Conservation (phyloP, 2,797 vertebrate species). For the Coracias cyanogaster region DNA sequence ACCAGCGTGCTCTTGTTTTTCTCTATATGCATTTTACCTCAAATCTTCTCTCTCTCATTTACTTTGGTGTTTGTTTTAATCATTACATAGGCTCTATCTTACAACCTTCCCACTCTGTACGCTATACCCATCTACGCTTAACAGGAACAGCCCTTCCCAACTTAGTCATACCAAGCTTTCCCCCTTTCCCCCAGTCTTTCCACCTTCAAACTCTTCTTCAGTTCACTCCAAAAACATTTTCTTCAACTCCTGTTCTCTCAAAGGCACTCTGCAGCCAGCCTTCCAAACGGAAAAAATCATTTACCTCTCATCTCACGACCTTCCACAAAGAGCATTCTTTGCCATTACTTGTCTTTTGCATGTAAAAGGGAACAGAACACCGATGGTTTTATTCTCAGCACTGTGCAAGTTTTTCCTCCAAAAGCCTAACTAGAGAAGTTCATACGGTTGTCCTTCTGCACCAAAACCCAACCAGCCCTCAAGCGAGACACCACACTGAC, state of each 20-base stretch:
- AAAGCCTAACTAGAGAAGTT: neutral
- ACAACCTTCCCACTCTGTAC: fast-evolving
- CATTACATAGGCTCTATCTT: neutral
- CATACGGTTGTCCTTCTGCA: neutral
- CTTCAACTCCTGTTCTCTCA: neutral
- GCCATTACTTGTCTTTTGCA: neutral
- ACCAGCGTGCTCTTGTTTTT: neutral
- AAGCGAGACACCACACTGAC: neutral
- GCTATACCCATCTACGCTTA: neutral
- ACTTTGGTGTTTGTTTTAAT: neutral
- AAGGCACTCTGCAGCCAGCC: neutral
- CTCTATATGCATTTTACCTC: neutral
- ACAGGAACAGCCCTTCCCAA: neutral
- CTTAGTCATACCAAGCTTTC: neutral
- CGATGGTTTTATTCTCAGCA: neutral
- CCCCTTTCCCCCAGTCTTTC: neutral
- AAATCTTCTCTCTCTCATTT: neutral
- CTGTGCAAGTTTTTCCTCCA: neutral
- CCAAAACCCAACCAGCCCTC: neutral
- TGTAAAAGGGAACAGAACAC: neutral
- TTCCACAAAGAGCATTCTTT: neutral
- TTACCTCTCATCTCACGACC: neutral
- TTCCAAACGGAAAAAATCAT: neutral
- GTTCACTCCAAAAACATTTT: neutral
- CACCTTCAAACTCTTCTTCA: neutral